Evolutionary conservation across 2,113 vertebrate genomes (phyloP).

Genomic region (Xenus cinereus): DNA sequence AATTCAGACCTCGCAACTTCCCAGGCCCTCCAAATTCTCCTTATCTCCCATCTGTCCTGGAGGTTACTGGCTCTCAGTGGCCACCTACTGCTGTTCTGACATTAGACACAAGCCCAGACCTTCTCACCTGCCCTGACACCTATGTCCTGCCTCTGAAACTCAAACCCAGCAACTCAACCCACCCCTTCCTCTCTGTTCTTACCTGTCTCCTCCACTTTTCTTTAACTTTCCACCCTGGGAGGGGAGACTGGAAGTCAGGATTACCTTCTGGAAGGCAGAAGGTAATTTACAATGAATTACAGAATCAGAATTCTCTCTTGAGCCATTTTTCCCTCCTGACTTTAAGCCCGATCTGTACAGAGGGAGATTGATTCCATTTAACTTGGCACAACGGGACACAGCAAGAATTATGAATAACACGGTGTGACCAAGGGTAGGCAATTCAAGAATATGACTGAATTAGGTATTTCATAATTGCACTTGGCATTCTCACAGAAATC

Average conservation of each 20-base stretch:
- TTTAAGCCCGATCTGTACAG: neutral
- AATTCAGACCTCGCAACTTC: neutral
- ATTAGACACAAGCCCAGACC: neutral
- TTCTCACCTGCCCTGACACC: neutral
- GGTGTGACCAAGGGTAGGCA: neutral
- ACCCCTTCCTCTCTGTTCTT: neutral
- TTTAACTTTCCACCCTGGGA: neutral
- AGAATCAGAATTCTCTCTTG: neutral
- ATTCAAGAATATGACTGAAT: neutral
- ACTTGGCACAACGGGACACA: neutral
- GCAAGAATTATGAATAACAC: neutral
- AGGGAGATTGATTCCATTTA: neutral
- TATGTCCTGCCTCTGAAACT: neutral
- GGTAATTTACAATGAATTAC: neutral
- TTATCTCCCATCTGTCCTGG: neutral
- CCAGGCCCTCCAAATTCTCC: fast-evolving
- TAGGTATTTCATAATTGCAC: neutral
- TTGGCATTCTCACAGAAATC: neutral
- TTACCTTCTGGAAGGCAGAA: neutral
- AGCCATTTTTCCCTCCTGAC: fast-evolving
- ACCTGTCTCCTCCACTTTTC: neutral
- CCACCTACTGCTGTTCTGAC: neutral
- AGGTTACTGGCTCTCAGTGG: neutral
- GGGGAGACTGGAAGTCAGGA: neutral
- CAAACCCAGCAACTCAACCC: neutral